A percentile compares a stretch with the other conserved stretches of the same genome.
Evolutionary conservation across 1,140 invertebrate species (phyloP).

Genomic region (Luehdorfia chinensis): DNA sequence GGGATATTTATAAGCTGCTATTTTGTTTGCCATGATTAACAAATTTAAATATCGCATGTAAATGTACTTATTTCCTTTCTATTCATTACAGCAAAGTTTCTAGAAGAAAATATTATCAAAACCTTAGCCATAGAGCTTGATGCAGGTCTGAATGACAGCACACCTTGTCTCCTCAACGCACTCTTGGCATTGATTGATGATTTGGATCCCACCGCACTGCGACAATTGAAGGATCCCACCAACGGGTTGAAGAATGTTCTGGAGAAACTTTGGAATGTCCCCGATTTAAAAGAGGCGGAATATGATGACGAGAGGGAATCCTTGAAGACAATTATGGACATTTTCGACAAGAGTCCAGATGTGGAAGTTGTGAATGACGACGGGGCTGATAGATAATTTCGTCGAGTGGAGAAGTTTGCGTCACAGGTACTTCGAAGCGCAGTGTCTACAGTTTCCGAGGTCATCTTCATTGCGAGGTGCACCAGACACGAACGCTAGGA

Average conservation of each 20-base stretch:
- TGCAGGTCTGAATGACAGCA: conserved; percentile 26
- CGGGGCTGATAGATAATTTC: conserved; percentile 21
- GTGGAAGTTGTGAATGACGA: conserved; percentile 23
- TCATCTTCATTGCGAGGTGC: too few species aligned
- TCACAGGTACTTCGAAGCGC: too few species aligned
- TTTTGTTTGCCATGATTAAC: too few species aligned
- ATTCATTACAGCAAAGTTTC: conserved; percentile 1
- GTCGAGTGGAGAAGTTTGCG: too few species aligned
- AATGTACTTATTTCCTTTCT: not conserved
- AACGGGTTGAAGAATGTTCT: conserved; percentile 36
- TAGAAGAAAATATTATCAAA: conserved; percentile 30
- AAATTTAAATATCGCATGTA: too few species aligned
- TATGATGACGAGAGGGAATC: conserved; percentile 48
- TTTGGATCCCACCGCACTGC: conserved; percentile 25
- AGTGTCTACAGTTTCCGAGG: too few species aligned
- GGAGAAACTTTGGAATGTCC: conserved; percentile 33
- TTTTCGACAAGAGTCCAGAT: conserved; percentile 24
- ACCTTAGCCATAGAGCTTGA: conserved; percentile 36
- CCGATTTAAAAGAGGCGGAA: conserved; percentile 31
- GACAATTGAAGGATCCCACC: conserved; percentile 35
- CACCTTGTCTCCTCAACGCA: conserved; percentile 43
- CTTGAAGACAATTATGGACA: conserved; percentile 37
- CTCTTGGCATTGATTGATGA: conserved; percentile 30
- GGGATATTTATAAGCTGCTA: too few species aligned
- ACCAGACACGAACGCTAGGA: too few species aligned